Percentiles rank a stretch among this genome's conserved stretches.
These are phyloP conservation scores for Zosterops borbonicus DNA, from an alignment of 2,113 vertebrate genomes.

Conservation along the genomic window DNA sequence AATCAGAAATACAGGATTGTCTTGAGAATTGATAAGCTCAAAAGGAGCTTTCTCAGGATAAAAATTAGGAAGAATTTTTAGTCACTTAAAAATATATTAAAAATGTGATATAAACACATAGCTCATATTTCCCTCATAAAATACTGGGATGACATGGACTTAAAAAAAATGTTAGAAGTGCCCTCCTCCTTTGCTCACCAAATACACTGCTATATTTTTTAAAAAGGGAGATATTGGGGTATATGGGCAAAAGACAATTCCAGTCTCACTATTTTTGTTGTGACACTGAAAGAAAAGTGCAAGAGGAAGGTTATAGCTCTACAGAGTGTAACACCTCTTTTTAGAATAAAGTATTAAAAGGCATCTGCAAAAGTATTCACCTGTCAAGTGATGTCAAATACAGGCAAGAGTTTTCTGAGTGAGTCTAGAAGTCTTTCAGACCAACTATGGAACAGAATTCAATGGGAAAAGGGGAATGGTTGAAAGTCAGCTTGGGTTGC, in stretches of 20 bases:
- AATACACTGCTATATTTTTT: neutral
- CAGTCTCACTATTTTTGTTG: neutral
- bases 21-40: neutral
- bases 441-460: neutral
- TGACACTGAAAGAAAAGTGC: neutral
- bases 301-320: neutral
- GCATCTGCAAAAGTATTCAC: neutral
- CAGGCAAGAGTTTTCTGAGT: neutral
- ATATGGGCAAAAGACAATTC: neutral
- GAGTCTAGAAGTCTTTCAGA: neutral
- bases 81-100: neutral
- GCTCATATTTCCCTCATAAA: neutral
- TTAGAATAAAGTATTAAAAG: neutral
- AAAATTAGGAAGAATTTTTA: neutral
- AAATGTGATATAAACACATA: neutral
- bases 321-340: neutral
- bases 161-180: neutral
- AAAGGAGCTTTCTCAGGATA: neutral
- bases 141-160: neutral
- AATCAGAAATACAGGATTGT: neutral
- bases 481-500: neutral
- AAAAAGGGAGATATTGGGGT: neutral
- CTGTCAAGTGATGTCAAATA: neutral
- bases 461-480: neutral
- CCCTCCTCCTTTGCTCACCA: neutral